Base-by-base conservation (phyloP, 2,888 invertebrate species). In the Hydrotaea cyrtoneurina region DNA sequence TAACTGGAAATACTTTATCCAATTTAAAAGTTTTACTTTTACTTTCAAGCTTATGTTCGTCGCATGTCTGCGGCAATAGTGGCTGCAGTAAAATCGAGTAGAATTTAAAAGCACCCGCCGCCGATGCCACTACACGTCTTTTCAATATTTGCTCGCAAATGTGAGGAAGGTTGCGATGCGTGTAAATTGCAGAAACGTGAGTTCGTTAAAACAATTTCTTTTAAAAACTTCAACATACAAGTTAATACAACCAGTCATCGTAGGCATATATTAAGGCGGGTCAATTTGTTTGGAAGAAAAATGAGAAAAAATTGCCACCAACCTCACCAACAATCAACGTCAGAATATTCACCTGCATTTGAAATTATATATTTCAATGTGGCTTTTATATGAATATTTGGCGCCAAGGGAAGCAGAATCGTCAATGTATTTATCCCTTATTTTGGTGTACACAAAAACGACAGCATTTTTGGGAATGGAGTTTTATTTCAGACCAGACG, bases 171-270 rank as follows among this genome's bases (percentile, higher is more conserved):
- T 80, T 78, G 39, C 69, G 74, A 69, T 69, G 83, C 80, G 80
- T 78, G 80, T 74, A 83, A 83, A 83, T 78, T 83, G 74, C 74
- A 80, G 74, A 83, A 80, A 80, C 83, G 83, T 83, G 83, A 83
- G 80, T 77, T 77, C 71, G 59, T 78, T 78, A 74, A 74, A 78
- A 19, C 55, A 55, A 64, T 31, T 74, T 77, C 15, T 53, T 55
- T 50, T 80, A 59, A 17, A 75, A 75, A n/a, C 19, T 36, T 11
- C 50, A 39, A 77, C 55, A 43, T 53, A 53, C 50, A 76, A 71
- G n/a, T 80, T 72, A 69, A 46, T 13, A 43, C 21, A 21, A 15
- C 10, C 69, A 43, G 46, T 5, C 43, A 46, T 69, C 69, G 13
- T 13, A 23, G n/a, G n/a, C 23, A 39, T 66, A 17, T 19, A 55